Percentiles rank a stretch among this genome's conserved stretches.
Evolutionary conservation across 1,140 invertebrate species (phyloP).

Genomic region (Capitella teleta): DNA sequence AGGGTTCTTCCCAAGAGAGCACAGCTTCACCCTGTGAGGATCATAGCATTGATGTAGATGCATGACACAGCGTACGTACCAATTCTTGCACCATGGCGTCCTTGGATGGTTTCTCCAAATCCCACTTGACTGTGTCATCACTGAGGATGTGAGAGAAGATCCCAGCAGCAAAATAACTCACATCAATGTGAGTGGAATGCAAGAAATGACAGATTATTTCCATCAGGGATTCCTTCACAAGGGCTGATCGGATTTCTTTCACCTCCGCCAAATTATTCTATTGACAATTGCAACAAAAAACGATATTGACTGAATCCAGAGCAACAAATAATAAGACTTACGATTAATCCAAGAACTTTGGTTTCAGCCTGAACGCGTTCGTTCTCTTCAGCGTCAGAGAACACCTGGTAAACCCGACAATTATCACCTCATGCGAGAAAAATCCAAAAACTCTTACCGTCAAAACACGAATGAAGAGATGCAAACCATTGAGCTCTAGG

Average conservation of each 20-base stretch:
- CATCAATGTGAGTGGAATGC: conserved; percentile 60
- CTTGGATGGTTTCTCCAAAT: neutral
- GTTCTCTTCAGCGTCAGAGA: conserved; percentile 19
- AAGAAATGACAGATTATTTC: conserved; percentile 37
- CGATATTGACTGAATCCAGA: neutral
- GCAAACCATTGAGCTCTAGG: conserved; percentile 57
- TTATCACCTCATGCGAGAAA: too few relatives aligned
- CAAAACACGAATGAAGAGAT: conserved; percentile 58
- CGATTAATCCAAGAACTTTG: conserved; percentile 63
- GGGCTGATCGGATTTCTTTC: conserved; percentile 43
- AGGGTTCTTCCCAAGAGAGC: conserved; percentile 57
- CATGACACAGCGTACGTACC: neutral
- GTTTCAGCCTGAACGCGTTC: conserved; percentile 59
- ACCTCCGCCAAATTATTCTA: conserved; percentile 74
- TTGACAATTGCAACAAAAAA: neutral
- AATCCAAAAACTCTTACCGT: conserved; percentile 30
- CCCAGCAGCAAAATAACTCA: conserved; percentile 72
- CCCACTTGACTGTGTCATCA: conserved; percentile 35
- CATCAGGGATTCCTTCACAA: conserved; percentile 1
- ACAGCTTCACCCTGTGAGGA: conserved; percentile 50
- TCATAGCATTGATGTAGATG: neutral
- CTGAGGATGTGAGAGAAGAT: conserved; percentile 67
- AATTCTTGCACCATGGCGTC: neutral
- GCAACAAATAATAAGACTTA: conserved; percentile 17
- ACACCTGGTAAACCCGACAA: conserved; percentile 3